These are phyloP conservation scores for Eupithecia abbreviata DNA, from an alignment of 2,888 invertebrate genomes.

Conservation along the genomic window DNA sequence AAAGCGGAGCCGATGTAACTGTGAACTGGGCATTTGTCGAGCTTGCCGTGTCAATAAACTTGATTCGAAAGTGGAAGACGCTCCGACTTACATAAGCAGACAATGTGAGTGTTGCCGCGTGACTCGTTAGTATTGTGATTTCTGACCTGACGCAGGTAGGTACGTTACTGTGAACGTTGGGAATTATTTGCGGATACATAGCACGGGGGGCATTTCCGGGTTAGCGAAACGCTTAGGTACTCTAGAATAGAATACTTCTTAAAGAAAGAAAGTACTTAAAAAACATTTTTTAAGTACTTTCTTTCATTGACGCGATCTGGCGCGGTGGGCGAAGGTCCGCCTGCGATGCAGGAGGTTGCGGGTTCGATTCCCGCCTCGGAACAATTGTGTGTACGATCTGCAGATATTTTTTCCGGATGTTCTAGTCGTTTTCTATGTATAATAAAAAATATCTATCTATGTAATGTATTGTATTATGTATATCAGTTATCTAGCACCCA, in stretches of 20 bases:
- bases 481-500: too few relatives aligned
- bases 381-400: too few relatives aligned
- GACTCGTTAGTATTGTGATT: constrained; percentile 34
- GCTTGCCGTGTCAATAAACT: constrained; percentile 83
- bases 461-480: too few relatives aligned
- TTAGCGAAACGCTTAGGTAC: not conserved
- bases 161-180: not conserved
- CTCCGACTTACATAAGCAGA: constrained; percentile 82
- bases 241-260: not conserved
- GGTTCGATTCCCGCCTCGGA: too few relatives aligned
- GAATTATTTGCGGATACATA: not conserved
- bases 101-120: constrained; percentile 66
- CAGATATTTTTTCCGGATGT: too few relatives aligned
- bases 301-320: too few relatives aligned
- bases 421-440: too few relatives aligned
- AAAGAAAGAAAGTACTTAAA: not conserved
- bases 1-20: constrained; percentile 79
- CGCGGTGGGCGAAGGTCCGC: too few relatives aligned
- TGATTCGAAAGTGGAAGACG: constrained; percentile 84
- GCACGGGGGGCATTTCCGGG: not conserved
- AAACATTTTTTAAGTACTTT: not conserved
- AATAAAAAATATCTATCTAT: too few relatives aligned
- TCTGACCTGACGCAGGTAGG: not conserved
- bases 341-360: too few relatives aligned
- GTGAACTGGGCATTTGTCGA: constrained; percentile 80